A percentile compares a stretch with the other conserved stretches of the same genome.
phyloP scores from a whole-genome alignment of 2,113 vertebrate species.

The Chaetorhynchus papuensis region DNA sequence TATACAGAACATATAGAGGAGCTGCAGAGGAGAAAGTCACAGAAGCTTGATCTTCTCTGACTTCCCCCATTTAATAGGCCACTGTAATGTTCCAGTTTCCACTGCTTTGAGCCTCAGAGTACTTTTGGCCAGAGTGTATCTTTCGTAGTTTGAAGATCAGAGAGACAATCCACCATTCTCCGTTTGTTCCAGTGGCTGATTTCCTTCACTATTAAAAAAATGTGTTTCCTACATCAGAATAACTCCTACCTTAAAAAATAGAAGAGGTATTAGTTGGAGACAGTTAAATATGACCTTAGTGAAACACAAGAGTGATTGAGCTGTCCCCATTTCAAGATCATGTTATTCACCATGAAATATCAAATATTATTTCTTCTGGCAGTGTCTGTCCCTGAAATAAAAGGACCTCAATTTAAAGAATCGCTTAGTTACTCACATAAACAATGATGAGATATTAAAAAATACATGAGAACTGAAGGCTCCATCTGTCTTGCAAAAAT shows the following conservation, averaged over 20 bases:
- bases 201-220: not conserved
- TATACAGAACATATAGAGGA: not conserved
- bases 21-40: not conserved
- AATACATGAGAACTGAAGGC: constrained; percentile 22
- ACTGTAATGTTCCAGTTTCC: not conserved
- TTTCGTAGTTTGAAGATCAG: not conserved
- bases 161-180: not conserved
- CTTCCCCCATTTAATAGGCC: not conserved
- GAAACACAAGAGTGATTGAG: not conserved
- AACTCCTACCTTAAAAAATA: not conserved
- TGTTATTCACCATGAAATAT: not conserved
- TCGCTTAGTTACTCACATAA: constrained; percentile 11
- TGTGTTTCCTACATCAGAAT: not conserved
- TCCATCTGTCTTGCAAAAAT: constrained; percentile 31
- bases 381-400: not conserved
- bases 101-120: not conserved
- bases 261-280: not conserved
- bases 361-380: not conserved
- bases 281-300: not conserved
- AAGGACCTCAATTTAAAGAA: constrained; percentile 15
- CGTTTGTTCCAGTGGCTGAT: not conserved
- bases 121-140: not conserved
- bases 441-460: constrained; percentile 17
- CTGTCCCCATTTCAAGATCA: not conserved
- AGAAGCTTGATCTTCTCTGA: not conserved